Base-by-base conservation (phyloP, 2,888 invertebrate species). In the Caenorhabditis sinica region DNA sequence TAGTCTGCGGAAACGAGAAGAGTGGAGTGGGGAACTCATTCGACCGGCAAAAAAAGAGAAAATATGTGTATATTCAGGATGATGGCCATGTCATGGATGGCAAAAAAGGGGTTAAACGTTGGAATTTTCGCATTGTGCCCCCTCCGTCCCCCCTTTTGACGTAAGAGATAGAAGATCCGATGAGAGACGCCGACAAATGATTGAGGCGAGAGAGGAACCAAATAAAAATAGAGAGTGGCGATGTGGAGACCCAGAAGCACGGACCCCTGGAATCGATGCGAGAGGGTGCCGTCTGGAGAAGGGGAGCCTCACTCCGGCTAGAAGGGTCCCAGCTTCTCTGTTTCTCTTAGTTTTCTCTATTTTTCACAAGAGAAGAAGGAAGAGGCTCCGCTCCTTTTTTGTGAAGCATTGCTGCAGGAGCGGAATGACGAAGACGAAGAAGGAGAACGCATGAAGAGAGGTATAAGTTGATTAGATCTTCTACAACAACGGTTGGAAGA, bases 201-300 rank as follows among this genome's bases (percentile, higher is more conserved):
- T 80, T 80, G 66, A 80, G 66, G 53, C 20, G 53, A 79, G 80
- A 45, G 80, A 45, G 80, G 40, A 49, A 56, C 9, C 49, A n/a
- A 49, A 33, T 56, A 72, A 65, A n/a, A 60, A 80, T 65, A 72
- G 65, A 11, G 25, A 20, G 45, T 13, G 11, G 17, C 15, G 43
- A 17, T 13, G 72, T n/a, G 58, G 72, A 80, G 72, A 66, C 80
- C 53, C 66, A 65, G 80, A 80, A 66, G 13, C 36, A 30, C n/a
- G 80, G 80, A 72, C 80, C 80, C 20, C 51, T 72, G 80, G 80
- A 80, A 80, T 80, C 80, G 80, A 80, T 80, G 80, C 72, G 72
- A 60, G 49, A 15, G 53, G 58, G 71, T 72, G 80, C 71, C 56
- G 60, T 63, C 63, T 45, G 79, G 45, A 65, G 77, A 33, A 60